Conservation (phyloP, 2,797 vertebrate genomes). For the Lophius americanus region DNA sequence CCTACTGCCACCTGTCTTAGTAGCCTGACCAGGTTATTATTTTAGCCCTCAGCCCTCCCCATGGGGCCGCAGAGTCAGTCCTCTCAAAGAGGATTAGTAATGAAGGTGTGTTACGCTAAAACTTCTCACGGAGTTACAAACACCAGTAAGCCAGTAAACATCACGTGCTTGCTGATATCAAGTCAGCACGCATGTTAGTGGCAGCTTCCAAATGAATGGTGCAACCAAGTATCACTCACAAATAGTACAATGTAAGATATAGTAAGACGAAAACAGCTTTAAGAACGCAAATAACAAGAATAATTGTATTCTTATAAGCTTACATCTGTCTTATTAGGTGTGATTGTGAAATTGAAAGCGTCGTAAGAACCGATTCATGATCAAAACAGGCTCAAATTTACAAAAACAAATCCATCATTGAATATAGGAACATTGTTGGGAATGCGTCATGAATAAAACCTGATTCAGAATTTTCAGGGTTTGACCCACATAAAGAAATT, state of each 20-base stretch:
- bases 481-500: not conserved
- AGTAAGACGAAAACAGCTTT: no score
- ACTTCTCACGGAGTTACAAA: constrained; percentile 37
- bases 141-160: constrained; percentile 34
- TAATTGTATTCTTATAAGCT: no score
- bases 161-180: not conserved
- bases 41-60: constrained; percentile 44
- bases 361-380: no score
- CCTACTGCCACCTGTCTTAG: constrained; percentile 40
- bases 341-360: no score
- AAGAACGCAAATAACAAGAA: no score
- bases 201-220: not conserved
- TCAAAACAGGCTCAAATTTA: no score
- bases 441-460: not conserved
- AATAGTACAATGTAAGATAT: not conserved
- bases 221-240: not conserved
- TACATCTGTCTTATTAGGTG: no score
- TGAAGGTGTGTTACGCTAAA: constrained; percentile 39
- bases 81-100: constrained; percentile 68
- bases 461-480: not conserved
- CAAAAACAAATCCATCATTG: no score
- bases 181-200: constrained; percentile 15
- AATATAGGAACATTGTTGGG: no score
- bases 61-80: constrained; percentile 53
- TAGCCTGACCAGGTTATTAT: constrained; percentile 46